Evolutionary conservation across 1,140 invertebrate species (phyloP), one percentile per base, ranked within the genome.

Genomic region (Drosophila sp.): DNA sequence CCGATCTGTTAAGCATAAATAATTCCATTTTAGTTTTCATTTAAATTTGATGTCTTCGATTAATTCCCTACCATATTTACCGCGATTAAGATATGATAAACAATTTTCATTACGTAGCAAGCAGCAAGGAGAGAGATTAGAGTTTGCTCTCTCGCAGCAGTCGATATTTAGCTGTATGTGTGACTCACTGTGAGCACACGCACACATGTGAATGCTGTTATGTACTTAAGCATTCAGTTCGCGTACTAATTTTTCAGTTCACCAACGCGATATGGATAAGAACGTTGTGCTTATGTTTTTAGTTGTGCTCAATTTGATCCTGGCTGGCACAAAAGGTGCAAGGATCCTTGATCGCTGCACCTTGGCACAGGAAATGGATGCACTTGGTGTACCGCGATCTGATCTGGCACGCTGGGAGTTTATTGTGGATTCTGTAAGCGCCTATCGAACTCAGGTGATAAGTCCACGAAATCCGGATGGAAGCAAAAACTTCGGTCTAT

Each of bases 401-500:
- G 71, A 82, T 14, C 7, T 82, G n/a, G 40, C 66, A 2, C 14
- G 59, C n/a, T 82, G 93, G 93, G 92, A 93, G 1, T 94, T 93
- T 70, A 79, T 94, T n/a, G 90, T 93, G 0, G 89, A 93, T 57
- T 61, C 79, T 13, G 93, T 93, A 69, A 94, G 93, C 64, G 53
- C 63, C 4, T 75, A 89, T 4, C 80, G 73, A 13, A 93, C 93
- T 0, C 58, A 76, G 32, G 91, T 84, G 21, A 72, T 90, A 2
- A 89, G 91, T 6, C 65, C 83, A 9, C 69, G 83, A 13, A 93
- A 93, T 65, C 75, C 62, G 4, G 89, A 93, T 67, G 92, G 92
- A 0, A 92, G 91, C 25, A 74, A 82, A 21, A 93, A 94, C 76
- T 93, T 92, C 75, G 93, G 93, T 0, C 83, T 94, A 29, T 94